Percentiles rank a stretch among this genome's conserved stretches.
Conservation (phyloP, 1,140 invertebrate genomes). For the Eufriesea mexicana region DNA sequence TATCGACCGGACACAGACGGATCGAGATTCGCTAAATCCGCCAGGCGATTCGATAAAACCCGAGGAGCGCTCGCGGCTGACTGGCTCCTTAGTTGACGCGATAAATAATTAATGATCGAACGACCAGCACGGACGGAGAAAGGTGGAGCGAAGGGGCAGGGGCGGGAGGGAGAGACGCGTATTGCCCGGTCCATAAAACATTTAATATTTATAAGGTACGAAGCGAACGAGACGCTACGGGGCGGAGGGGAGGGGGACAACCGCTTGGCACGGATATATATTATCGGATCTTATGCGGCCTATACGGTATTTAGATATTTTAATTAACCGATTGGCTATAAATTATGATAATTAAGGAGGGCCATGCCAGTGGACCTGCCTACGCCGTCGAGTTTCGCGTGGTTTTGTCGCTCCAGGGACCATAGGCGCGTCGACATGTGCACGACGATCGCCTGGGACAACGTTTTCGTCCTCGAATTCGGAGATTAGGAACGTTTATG, state of each 20-base stretch:
- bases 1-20: constrained; percentile 40
- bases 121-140: background rate
- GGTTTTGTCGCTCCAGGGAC: constrained; percentile 3
- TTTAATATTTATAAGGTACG: constrained; percentile 80
- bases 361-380: background rate
- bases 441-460: background rate
- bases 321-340: constrained; percentile 79
- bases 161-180: background rate
- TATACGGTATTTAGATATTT: constrained; percentile 79
- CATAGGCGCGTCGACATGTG: constrained; percentile 30
- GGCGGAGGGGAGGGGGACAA: constrained; percentile 23
- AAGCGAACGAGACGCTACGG: constrained; percentile 35
- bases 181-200: constrained; percentile 71
- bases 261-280: constrained; percentile 42
- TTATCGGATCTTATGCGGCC: constrained; percentile 62
- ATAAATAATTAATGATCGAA: constrained; percentile 81
- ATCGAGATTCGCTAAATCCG: constrained; percentile 68
- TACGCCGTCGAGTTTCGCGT: constrained; percentile 46
- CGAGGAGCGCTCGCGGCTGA: constrained; percentile 49
- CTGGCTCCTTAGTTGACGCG: constrained; percentile 72
- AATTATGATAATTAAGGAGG: constrained; percentile 79
- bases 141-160: background rate
- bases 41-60: constrained; percentile 63
- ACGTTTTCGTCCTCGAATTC: background rate
- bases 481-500: constrained; percentile 3